These are phyloP conservation scores for Calvadosia cruxmelitensis DNA, from an alignment of 30 jellyfish, hydroid and myxozoan species.

Conservation along the genomic window DNA sequence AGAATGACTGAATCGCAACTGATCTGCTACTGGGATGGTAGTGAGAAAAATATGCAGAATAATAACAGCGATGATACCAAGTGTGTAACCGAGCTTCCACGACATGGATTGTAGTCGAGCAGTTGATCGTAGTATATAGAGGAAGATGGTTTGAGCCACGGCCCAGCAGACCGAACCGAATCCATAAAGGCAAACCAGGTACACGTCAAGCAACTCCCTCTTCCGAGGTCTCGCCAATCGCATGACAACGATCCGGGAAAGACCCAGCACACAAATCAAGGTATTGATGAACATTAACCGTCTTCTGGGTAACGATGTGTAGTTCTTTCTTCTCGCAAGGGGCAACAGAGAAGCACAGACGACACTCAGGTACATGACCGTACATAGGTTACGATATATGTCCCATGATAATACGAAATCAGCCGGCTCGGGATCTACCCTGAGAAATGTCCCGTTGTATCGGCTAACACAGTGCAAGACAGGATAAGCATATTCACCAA, in stretches of 20 bases:
- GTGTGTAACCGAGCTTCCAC: background rate
- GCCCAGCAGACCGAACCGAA: background rate
- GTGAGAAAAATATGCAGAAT: background rate
- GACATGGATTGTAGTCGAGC: background rate
- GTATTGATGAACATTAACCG: background rate
- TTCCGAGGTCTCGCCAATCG: background rate
- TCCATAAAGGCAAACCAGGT: background rate
- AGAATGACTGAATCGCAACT: background rate
- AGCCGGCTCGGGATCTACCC: too few relatives aligned
- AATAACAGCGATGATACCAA: background rate
- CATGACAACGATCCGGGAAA: background rate
- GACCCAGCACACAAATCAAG: background rate
- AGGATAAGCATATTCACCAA: background rate
- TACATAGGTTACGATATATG: background rate
- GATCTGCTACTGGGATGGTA: background rate
- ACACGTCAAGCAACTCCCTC: background rate
- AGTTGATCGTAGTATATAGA: background rate
- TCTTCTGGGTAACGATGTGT: background rate
- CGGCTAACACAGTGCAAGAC: background rate
- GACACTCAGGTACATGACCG: background rate
- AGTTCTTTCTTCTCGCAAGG: background rate
- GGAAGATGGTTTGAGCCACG: background rate
- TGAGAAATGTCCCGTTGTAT: too few relatives aligned
- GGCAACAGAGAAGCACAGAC: background rate
- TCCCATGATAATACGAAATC: background rate